Base-by-base conservation (phyloP, 2,797 vertebrate genomes). In the Odontamblyopus rebecca region DNA sequence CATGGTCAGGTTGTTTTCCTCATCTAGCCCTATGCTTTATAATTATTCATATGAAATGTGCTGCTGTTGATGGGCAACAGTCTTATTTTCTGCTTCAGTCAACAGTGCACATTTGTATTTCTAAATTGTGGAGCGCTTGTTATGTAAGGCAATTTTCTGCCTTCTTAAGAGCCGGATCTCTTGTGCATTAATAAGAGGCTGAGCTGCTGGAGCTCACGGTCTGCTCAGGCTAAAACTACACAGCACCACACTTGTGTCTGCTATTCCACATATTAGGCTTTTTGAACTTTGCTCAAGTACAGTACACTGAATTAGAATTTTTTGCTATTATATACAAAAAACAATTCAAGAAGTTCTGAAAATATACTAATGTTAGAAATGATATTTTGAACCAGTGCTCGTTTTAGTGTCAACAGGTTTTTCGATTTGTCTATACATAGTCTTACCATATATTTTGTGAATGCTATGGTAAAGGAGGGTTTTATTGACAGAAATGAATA, bases 31-130 rank as follows among this genome's bases (percentile, higher is more conserved):
- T 82, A 85, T 91, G 91, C 91, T 90, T 93, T 92, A 92, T 93
- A 94, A 94, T 94, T 94, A 94, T 94, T 94, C 93, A 94, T 93
- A 93, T 92, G 92, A 94, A 94, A 97, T 96, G 96, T 95, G 94
- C 93, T 94, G 95, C 94, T 96, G 96, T 95, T 97, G 95, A 96
- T 96, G 96, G 96, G 95, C 96, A 96, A 96, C 95, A 96, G 94
- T 96, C 96, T 98, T 96, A 99, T 99, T 99, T 99, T 99, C 97
- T 98, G 97, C 96, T 97, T 98, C 97, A 98, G 96, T 98, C 96
- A 97, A 95, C 96, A 97, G 95, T 94, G 95, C 96, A 96, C 96
- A 97, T 90, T 96, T 95, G 96, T 97, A 96, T 97, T 94, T 92
- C 91, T 92, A 94, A 93, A 93, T 90, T 92, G 90, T 87, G 87